Evolutionary conservation across 2,888 invertebrate species (phyloP).

Genomic region (Chironomus tentans): DNA sequence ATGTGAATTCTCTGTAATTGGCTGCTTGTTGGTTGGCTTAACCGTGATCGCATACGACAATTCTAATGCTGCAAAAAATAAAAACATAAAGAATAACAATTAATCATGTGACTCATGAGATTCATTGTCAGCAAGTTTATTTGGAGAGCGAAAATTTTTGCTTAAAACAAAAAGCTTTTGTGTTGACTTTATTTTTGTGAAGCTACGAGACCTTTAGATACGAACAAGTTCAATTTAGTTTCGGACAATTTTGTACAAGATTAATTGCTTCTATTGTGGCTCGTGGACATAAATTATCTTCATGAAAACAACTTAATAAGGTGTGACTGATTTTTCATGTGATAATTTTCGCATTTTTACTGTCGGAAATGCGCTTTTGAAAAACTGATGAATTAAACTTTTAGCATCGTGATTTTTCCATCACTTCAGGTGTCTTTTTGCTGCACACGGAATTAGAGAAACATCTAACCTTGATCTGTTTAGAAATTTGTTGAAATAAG

Average conservation of each 20-base stretch:
- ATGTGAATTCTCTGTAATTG: background rate
- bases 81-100: background rate
- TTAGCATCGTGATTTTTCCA: no score
- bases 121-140: background rate
- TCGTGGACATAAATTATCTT: background rate
- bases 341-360: background rate
- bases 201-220: no score
- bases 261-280: background rate
- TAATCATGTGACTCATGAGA: background rate
- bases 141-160: no score
- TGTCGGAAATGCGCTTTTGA: no score
- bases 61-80: slow-evolving; percentile 36
- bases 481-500: background rate
- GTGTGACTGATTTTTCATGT: no score
- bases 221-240: no score
- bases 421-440: no score
- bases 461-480: background rate
- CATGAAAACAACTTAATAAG: background rate
- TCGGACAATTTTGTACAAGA: no score
- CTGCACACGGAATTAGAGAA: background rate
- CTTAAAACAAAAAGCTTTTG: no score
- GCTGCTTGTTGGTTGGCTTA: background rate
- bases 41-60: slow-evolving; percentile 37
- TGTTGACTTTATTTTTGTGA: no score
- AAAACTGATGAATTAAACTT: no score